Percentiles rank a stretch among this genome's conserved stretches.
phyloP scores from a whole-genome alignment of 2,113 vertebrate species.

The Ceuthmochares aereus region DNA sequence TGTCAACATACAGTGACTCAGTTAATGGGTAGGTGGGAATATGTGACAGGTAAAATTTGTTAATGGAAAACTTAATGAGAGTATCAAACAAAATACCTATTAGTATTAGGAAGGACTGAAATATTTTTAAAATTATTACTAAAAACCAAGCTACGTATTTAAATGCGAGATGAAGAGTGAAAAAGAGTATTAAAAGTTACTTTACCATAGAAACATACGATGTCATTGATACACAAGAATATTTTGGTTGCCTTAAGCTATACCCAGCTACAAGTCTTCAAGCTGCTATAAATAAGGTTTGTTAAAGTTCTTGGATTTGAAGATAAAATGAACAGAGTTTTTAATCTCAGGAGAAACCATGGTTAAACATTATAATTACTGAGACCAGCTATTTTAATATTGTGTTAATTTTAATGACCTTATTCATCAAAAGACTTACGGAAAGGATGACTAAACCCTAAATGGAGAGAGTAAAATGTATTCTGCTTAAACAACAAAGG shows the following conservation, averaged over 20 bases:
- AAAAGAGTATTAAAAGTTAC: conserved; percentile 49
- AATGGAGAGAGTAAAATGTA: conserved; percentile 41
- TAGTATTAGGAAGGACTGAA: conserved; percentile 49
- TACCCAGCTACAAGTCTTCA: conserved; percentile 29
- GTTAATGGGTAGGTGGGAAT: conserved; percentile 63
- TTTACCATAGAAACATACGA: conserved; percentile 62
- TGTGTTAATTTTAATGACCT: conserved; percentile 48
- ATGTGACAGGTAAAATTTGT: conserved; percentile 56
- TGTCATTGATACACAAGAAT: conserved; percentile 54
- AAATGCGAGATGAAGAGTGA: conserved; percentile 35
- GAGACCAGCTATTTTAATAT: conserved; percentile 43
- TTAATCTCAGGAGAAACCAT: conserved; percentile 42
- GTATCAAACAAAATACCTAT: conserved; percentile 57
- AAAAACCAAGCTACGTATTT: conserved; percentile 29
- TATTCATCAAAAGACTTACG: conserved; percentile 42
- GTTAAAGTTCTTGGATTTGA: conserved; percentile 26
- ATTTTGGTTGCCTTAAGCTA: conserved; percentile 55
- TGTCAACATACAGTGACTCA: conserved; percentile 66
- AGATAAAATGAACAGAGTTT: conserved; percentile 46
- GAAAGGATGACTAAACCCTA: conserved; percentile 42
- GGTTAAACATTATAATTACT: conserved; percentile 32
- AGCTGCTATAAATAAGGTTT: conserved; percentile 62
- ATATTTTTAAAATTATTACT: conserved; percentile 33
- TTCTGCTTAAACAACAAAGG: conserved; percentile 49
- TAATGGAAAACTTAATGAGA: conserved; percentile 62